Evolutionary conservation across 2,888 invertebrate genomes (phyloP).

Genomic region (Loripinus fragilis): DNA sequence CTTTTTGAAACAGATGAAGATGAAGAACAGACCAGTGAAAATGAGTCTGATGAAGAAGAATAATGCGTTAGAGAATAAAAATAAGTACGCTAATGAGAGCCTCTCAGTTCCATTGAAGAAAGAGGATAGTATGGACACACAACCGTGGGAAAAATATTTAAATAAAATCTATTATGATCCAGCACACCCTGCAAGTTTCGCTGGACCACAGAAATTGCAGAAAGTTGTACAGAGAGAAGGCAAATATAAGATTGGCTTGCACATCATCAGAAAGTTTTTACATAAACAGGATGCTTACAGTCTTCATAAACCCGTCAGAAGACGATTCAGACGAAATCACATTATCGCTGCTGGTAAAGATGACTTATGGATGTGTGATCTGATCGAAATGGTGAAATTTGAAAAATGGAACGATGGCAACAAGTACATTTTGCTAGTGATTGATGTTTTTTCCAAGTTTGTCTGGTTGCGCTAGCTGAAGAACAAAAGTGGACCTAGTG

Average conservation of each 20-base stretch:
- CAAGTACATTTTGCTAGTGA: constrained; percentile 31
- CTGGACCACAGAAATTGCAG: constrained; percentile 35
- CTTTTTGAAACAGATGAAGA: neutral
- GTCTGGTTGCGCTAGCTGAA: constrained; percentile 36
- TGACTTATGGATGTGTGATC: constrained; percentile 48
- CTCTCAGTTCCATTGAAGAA: neutral
- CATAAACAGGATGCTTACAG: too few relatives aligned
- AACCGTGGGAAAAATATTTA: constrained; percentile 19
- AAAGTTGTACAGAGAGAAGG: constrained; percentile 4
- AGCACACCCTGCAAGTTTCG: constrained; percentile 25
- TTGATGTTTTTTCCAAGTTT: constrained; percentile 43
- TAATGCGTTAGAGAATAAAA: neutral
- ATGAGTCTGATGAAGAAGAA: neutral
- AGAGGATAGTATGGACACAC: constrained; percentile 21
- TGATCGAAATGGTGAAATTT: constrained; percentile 50
- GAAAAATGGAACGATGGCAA: constrained; percentile 31
- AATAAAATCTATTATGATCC: constrained; percentile 22
- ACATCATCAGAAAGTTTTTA: neutral
- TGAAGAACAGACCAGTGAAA: neutral
- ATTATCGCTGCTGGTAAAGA: constrained; percentile 36
- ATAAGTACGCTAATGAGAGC: neutral
- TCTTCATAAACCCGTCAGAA: neutral
- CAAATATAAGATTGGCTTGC: constrained; percentile 23
- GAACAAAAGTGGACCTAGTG: neutral
- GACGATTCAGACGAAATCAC: constrained; percentile 12